Percentiles rank a stretch among this genome's conserved stretches.
phyloP scores from a whole-genome alignment of 2,888 invertebrate species.

The Caenorhabditis virilis region DNA sequence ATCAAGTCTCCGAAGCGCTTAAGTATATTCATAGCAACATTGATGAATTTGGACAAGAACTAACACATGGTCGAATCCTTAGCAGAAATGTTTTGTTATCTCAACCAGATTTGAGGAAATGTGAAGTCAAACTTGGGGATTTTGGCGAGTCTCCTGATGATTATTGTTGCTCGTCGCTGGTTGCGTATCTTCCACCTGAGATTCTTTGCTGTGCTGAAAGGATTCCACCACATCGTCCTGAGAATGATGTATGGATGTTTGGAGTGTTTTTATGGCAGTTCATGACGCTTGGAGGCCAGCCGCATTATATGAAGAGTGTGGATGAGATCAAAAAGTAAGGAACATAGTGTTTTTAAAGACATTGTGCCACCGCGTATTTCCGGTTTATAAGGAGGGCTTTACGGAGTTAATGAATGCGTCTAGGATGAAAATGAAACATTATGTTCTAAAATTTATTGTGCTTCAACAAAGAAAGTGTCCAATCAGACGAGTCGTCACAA shows the following conservation, averaged over 20 bases:
- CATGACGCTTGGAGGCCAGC: slow-evolving; percentile 62
- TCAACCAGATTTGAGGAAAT: slow-evolving; percentile 52
- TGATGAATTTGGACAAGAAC: slow-evolving; percentile 58
- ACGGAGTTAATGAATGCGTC: too few relatives aligned
- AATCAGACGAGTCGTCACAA: too few relatives aligned
- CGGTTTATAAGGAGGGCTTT: too few relatives aligned
- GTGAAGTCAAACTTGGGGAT: slow-evolving; percentile 64
- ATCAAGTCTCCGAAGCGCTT: slow-evolving; percentile 54
- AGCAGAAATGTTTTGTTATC: slow-evolving; percentile 62
- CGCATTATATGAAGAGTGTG: slow-evolving; percentile 60
- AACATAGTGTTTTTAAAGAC: background rate
- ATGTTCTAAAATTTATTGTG: too few relatives aligned
- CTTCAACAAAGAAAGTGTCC: too few relatives aligned
- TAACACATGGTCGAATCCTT: slow-evolving; percentile 64
- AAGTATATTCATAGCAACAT: slow-evolving; percentile 58
- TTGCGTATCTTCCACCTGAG: slow-evolving; percentile 65
- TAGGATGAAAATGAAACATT: too few relatives aligned
- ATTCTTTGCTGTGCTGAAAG: slow-evolving; percentile 57
- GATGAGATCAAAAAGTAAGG: slow-evolving; percentile 58
- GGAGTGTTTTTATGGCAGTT: slow-evolving; percentile 65
- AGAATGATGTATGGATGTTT: slow-evolving; percentile 67
- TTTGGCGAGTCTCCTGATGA: slow-evolving; percentile 58
- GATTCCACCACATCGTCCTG: slow-evolving; percentile 56
- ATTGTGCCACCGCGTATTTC: too few relatives aligned
- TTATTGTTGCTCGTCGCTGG: slow-evolving; percentile 51